phyloP scores from a whole-genome alignment of 2,113 vertebrate species.

The Lophius piscatorius region DNA sequence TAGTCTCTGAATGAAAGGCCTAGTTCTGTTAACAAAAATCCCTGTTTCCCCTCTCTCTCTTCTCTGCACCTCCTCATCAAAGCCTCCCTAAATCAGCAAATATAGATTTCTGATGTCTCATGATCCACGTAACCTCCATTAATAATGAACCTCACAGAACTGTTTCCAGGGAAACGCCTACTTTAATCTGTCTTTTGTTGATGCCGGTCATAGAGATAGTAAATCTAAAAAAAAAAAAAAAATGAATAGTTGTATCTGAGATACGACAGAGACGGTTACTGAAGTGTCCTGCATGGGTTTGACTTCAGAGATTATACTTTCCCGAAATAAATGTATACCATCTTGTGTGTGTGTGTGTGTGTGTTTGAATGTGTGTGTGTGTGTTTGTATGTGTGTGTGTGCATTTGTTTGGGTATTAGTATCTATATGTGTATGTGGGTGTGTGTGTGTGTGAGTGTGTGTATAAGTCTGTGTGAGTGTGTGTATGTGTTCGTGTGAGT shows the following conservation, averaged over 20 bases:
- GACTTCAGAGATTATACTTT: constrained; percentile 7
- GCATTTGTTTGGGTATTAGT: constrained; percentile 11
- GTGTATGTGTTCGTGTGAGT: constrained; percentile 9
- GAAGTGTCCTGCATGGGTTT: constrained; percentile 9
- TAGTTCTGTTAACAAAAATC: no score
- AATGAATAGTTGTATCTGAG: not conserved
- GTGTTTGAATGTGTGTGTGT: no score
- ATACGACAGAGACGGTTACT: constrained; percentile 4
- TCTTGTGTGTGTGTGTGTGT: no score
- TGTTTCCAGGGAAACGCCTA: constrained; percentile 13
- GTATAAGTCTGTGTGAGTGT: no score
- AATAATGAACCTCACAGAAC: not conserved
- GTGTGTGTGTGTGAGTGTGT: no score
- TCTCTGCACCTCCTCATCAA: no score
- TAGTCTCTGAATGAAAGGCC: no score
- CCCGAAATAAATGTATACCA: no score
- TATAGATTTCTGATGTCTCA: not conserved
- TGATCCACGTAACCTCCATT: not conserved
- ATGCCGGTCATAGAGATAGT: not conserved
- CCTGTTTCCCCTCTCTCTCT: no score
- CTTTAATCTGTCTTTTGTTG: not conserved
- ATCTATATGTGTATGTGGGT: constrained; percentile 8
- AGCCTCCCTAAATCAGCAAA: no score
- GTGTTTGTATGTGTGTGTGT: constrained; percentile 7
- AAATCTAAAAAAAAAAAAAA: not conserved